A percentile compares a stretch with the other conserved stretches of the same genome.
phyloP scores from a whole-genome alignment of 1,140 invertebrate genomes.

The Copidosoma floridanum region DNA sequence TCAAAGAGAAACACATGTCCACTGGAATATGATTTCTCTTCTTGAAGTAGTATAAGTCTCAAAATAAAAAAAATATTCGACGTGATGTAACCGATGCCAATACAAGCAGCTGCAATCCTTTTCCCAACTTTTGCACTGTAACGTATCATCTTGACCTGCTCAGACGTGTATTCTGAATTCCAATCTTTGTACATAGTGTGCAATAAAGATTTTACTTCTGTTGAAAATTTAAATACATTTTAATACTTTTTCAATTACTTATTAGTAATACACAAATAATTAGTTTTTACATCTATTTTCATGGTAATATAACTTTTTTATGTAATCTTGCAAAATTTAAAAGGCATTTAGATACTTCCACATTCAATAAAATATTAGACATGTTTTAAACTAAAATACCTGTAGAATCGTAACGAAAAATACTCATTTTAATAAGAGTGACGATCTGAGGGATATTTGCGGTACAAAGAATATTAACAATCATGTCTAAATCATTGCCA shows the following conservation, averaged over 20 bases:
- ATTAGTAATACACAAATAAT: too few species aligned
- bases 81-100: not conserved
- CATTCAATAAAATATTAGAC: too few species aligned
- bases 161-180: constrained; percentile 6
- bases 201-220: too few species aligned
- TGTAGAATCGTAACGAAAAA: not conserved
- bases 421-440: not conserved
- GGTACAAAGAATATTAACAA: constrained; percentile 2
- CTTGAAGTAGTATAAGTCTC: not conserved
- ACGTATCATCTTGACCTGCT: constrained; percentile 6
- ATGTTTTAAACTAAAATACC: constrained; percentile 1
- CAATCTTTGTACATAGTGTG: constrained; percentile 28
- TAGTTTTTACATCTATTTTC: too few species aligned
- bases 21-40: too few species aligned
- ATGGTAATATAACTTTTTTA: too few species aligned
- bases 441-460: not conserved
- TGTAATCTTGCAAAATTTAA: too few species aligned
- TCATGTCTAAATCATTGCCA: not conserved
- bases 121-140: not conserved
- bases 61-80: not conserved
- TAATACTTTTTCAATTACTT: too few species aligned
- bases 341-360: too few species aligned
- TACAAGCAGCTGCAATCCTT: not conserved
- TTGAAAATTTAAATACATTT: too few species aligned
- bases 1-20: not conserved